These are phyloP conservation scores for Microchrysa polita DNA, from an alignment of 2,888 invertebrate species.

Conservation along the genomic window DNA sequence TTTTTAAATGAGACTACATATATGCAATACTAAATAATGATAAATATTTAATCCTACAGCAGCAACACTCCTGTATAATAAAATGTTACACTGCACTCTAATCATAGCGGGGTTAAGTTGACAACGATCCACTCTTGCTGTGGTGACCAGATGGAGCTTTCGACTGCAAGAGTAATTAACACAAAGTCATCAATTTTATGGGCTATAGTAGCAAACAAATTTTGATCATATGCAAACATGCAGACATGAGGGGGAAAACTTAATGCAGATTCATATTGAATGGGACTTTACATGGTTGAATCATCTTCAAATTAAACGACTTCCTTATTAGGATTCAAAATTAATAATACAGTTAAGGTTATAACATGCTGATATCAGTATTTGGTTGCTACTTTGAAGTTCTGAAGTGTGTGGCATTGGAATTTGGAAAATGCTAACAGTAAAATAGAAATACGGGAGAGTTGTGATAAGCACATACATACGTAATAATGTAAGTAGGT, in stretches of 20 bases:
- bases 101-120: neutral
- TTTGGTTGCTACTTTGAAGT: too few species aligned
- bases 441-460: too few species aligned
- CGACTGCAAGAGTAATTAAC: constrained; percentile 32
- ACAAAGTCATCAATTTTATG: constrained; percentile 43
- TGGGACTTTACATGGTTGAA: constrained; percentile 12
- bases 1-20: too few species aligned
- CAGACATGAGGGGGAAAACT: neutral
- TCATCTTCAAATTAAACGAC: constrained; percentile 20
- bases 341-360: too few species aligned
- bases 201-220: constrained; percentile 32
- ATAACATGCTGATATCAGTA: too few species aligned
- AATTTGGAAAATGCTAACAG: too few species aligned
- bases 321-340: constrained; percentile 19
- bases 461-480: too few species aligned
- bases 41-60: too few species aligned
- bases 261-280: neutral
- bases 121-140: constrained; percentile 7
- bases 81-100: constrained; percentile 6
- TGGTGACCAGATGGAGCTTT: constrained; percentile 29
- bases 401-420: too few species aligned
- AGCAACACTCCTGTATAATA: neutral
- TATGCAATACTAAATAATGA: too few species aligned
- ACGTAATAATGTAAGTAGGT: too few species aligned
- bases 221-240: constrained; percentile 1